phyloP scores from a whole-genome alignment of 2,797 vertebrate species.

The Cygnus olor region DNA sequence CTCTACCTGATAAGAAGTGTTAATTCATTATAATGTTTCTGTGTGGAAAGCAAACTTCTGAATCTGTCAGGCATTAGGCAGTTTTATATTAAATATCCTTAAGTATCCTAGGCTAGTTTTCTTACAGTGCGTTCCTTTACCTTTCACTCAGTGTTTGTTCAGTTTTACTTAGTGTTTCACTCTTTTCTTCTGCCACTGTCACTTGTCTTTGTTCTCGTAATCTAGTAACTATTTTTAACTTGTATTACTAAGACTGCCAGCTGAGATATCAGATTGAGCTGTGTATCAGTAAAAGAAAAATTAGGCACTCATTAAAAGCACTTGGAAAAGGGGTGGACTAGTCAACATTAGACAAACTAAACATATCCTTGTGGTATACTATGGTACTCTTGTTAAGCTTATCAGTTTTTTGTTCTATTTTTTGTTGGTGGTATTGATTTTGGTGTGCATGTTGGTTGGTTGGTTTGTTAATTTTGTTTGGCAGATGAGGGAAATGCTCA shows the following conservation, averaged over 20 bases:
- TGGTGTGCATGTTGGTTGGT: neutral
- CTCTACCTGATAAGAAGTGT: neutral
- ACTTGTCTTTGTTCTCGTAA: neutral
- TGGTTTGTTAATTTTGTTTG: too few relatives aligned
- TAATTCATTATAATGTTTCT: neutral
- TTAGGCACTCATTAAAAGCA: neutral
- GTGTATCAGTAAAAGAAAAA: neutral
- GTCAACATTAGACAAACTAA: neutral
- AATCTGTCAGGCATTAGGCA: neutral
- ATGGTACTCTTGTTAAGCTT: neutral
- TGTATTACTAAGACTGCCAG: neutral
- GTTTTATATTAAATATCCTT: neutral
- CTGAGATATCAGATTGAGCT: neutral
- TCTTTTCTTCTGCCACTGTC: neutral
- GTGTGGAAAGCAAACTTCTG: neutral
- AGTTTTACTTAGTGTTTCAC: neutral
- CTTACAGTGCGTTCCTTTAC: neutral
- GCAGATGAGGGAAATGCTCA: neutral
- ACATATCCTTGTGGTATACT: neutral
- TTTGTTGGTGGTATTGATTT: neutral
- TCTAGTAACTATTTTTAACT: neutral
- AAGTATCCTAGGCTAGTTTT: neutral
- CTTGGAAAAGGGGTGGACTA: neutral
- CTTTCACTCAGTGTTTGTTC: neutral
- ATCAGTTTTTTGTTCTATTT: neutral